phyloP scores from a whole-genome alignment of 1,140 invertebrate species.

The Drosophila saltans region DNA sequence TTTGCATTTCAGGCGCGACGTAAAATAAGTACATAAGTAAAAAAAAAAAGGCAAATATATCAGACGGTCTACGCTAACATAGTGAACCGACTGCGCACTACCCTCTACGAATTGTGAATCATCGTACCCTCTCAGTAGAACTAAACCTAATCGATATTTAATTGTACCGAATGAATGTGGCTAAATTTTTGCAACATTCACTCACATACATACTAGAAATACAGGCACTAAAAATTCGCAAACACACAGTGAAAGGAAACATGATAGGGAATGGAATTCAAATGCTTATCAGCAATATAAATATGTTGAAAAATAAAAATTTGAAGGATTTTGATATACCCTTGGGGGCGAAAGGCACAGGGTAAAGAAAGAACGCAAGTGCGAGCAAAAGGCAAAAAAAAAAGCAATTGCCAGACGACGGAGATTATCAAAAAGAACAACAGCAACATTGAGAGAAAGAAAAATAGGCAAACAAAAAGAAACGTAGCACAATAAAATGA shows the following conservation, averaged over 20 bases:
- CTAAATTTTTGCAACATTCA: no score
- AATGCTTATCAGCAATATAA: no score
- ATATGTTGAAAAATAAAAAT: no score
- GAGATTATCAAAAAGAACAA: constrained; percentile 45
- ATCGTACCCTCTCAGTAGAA: neutral
- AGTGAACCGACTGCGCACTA: neutral
- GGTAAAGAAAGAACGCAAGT: neutral
- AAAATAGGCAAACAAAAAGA: constrained; percentile 28
- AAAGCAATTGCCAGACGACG: constrained; percentile 65
- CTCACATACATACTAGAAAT: no score
- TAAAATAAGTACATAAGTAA: constrained; percentile 38
- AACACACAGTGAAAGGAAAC: no score
- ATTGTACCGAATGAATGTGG: constrained; percentile 16
- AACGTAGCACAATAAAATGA: constrained; percentile 29
- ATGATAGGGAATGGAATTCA: no score
- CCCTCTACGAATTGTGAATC: neutral
- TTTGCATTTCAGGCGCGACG: constrained; percentile 64
- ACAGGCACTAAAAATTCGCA: no score
- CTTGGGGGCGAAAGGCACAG: neutral
- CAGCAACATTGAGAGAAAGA: neutral
- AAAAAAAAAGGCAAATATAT: constrained; percentile 18
- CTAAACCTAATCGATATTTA: constrained; percentile 27
- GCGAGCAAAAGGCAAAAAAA: constrained; percentile 50
- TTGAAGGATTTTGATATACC: neutral
- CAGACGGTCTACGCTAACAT: neutral